Evolutionary conservation across 2,113 vertebrate genomes (phyloP).

Genomic region (Epinephelus cyanopodus): DNA sequence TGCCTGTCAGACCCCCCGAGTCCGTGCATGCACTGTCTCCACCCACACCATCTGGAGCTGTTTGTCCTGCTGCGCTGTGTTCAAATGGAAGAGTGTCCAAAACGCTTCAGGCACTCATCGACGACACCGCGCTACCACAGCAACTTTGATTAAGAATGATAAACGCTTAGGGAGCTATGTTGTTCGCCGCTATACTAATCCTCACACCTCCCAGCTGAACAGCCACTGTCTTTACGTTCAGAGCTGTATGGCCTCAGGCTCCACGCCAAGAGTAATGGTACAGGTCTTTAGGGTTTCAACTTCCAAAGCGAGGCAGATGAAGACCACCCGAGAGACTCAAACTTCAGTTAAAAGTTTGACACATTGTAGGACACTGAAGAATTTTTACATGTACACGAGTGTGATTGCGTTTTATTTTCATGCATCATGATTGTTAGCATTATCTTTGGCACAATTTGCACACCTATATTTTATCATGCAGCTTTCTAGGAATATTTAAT

Average conservation of each 20-base stretch:
- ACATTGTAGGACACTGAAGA: background rate
- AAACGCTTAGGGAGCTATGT: constrained; percentile 48
- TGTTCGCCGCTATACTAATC: constrained; percentile 62
- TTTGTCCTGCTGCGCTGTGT: constrained; percentile 60
- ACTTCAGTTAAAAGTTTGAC: constrained; percentile 8
- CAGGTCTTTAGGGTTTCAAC: constrained; percentile 21
- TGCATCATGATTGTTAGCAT: background rate
- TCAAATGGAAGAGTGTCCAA: constrained; percentile 58
- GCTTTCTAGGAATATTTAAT: constrained; percentile 6
- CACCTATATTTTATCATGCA: constrained; percentile 14
- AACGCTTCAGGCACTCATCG: constrained; percentile 67
- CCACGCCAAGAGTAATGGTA: background rate
- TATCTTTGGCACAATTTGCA: background rate
- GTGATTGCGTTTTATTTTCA: background rate
- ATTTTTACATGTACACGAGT: background rate
- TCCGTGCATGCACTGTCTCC: constrained; percentile 71
- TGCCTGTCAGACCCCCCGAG: constrained; percentile 69
- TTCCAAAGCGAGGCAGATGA: constrained; percentile 39
- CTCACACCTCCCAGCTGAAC: constrained; percentile 63
- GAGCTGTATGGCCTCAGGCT: constrained; percentile 8
- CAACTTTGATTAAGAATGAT: constrained; percentile 50
- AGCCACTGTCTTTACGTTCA: background rate
- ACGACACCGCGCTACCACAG: constrained; percentile 43
- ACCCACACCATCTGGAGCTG: constrained; percentile 75
- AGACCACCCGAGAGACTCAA: constrained; percentile 49